A percentile compares a stretch with the other conserved stretches of the same genome.
Evolutionary conservation across 1,140 invertebrate species (phyloP).

Genomic region (Saccostrea echinata): DNA sequence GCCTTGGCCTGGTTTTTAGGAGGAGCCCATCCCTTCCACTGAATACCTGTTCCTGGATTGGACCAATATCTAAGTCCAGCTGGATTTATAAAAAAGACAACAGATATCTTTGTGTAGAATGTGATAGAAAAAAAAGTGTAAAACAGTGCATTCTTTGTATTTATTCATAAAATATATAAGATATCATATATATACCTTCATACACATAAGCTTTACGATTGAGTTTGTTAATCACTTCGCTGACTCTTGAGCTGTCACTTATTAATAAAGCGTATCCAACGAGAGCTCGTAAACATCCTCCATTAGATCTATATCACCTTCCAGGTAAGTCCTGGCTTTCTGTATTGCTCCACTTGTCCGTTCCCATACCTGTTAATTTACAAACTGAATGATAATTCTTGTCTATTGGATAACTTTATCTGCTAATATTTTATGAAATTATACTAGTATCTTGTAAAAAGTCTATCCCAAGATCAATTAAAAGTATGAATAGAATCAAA

Average conservation of each 20-base stretch:
- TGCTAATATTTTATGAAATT: too few relatives aligned
- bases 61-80: slow-evolving; percentile 88
- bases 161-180: too few relatives aligned
- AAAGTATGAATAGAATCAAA: too few relatives aligned
- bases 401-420: too few relatives aligned
- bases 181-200: neutral
- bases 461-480: too few relatives aligned
- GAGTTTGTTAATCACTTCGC: neutral
- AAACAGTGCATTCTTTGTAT: too few relatives aligned
- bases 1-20: slow-evolving; percentile 40
- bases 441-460: too few relatives aligned
- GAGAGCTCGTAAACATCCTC: slow-evolving; percentile 87
- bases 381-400: too few relatives aligned
- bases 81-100: slow-evolving; percentile 70
- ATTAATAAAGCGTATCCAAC: slow-evolving; percentile 83
- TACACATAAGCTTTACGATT: neutral
- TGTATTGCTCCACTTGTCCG: slow-evolving; percentile 14
- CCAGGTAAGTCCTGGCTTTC: slow-evolving; percentile 42
- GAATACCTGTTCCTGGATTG: neutral
- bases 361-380: neutral
- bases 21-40: slow-evolving; percentile 49
- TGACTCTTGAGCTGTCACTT: slow-evolving; percentile 85
- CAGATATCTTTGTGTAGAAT: too few relatives aligned
- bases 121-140: too few relatives aligned
- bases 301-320: slow-evolving; percentile 46